phyloP scores from a whole-genome alignment of 2,797 vertebrate species.

The Myotis myotis region DNA sequence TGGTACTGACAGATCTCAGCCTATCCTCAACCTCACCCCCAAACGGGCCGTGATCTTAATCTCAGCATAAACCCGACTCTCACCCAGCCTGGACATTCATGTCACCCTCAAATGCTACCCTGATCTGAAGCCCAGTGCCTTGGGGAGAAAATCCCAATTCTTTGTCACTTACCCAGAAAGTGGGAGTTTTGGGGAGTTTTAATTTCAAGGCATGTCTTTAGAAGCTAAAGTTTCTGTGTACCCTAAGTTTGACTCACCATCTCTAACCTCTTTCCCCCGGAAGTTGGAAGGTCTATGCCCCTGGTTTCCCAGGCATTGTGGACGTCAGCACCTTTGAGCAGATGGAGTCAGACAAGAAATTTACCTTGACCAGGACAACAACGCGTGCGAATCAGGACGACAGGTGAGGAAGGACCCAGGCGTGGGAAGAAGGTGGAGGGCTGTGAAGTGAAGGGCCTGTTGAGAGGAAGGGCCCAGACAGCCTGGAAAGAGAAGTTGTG shows the following conservation, averaged over 20 bases:
- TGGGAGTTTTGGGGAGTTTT: background rate
- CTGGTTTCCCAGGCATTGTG: constrained; percentile 75
- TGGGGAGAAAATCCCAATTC: background rate
- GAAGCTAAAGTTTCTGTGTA: constrained; percentile 17
- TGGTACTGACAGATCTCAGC: background rate
- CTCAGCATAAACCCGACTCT: background rate
- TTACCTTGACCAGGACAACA: constrained; percentile 70
- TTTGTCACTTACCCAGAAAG: background rate
- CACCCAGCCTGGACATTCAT: background rate
- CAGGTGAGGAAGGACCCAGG: constrained; percentile 51
- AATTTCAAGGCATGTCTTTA: background rate
- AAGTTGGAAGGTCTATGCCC: constrained; percentile 77
- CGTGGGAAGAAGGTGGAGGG: background rate
- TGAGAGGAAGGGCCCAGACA: background rate
- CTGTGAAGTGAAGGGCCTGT: background rate
- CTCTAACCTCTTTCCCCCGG: background rate
- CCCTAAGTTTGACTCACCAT: background rate
- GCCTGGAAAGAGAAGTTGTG: background rate
- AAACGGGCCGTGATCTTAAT: background rate
- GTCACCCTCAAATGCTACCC: background rate
- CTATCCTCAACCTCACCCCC: background rate
- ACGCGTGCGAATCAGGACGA: constrained; percentile 45
- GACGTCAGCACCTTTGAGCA: constrained; percentile 69
- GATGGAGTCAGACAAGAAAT: constrained; percentile 74
- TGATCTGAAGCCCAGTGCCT: background rate